These are phyloP conservation scores for Protaetia brevitarsis DNA, from an alignment of 1,140 invertebrate genomes.

Conservation along the genomic window DNA sequence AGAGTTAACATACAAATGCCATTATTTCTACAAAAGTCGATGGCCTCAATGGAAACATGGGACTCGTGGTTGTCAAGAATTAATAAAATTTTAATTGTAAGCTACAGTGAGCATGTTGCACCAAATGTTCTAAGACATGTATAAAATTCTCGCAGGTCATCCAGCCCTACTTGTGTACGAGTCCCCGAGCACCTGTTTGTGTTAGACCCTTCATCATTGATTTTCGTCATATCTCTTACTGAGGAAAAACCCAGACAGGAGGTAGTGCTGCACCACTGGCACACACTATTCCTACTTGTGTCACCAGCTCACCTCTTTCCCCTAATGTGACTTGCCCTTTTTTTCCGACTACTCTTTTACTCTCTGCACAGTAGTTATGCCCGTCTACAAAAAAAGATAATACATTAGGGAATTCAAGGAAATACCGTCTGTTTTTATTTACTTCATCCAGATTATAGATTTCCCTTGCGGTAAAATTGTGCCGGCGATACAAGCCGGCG, in stretches of 20 bases:
- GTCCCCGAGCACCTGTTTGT: background rate
- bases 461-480: background rate
- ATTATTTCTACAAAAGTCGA: too few relatives aligned
- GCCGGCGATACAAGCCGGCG: too few relatives aligned
- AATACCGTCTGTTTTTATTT: background rate
- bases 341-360: conserved; percentile 3
- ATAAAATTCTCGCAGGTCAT: too few relatives aligned
- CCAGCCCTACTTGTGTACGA: background rate
- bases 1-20: too few relatives aligned
- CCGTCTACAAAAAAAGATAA: background rate
- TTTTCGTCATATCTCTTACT: conserved; percentile 3
- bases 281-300: background rate
- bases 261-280: too few relatives aligned
- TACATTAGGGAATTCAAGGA: background rate
- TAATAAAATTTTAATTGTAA: background rate
- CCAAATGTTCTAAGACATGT: too few relatives aligned
- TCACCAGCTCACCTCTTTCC: background rate
- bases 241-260: conserved; percentile 20
- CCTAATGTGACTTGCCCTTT: background rate
- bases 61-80: conserved; percentile 21
- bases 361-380: background rate
- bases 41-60: too few relatives aligned
- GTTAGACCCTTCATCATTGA: conserved; percentile 7
- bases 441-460: background rate
- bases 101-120: background rate